Conservation (phyloP, 2,113 vertebrate species). For the Rallus limicola region DNA sequence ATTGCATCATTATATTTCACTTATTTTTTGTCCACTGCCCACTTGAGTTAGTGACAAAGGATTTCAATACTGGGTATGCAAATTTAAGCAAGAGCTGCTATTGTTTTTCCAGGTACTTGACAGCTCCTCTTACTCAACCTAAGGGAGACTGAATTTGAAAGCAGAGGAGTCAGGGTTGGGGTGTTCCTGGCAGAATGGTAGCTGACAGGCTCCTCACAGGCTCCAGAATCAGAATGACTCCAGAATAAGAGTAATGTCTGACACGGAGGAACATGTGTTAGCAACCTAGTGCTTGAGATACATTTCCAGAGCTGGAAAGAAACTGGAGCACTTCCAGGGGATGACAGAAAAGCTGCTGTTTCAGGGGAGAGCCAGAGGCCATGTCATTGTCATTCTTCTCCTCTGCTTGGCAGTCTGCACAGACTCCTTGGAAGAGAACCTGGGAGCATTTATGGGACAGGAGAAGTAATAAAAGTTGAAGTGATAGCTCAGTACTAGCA, state of each 20-base stretch:
- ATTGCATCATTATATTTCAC: slow-evolving; percentile 1
- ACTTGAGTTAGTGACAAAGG: slow-evolving; percentile 27
- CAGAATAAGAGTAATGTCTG: slow-evolving; percentile 28
- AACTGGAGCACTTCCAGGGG: slow-evolving; percentile 44
- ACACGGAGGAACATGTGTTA: slow-evolving; percentile 51
- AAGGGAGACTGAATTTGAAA: slow-evolving; percentile 22
- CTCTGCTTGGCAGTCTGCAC: slow-evolving; percentile 9
- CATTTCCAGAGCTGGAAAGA: slow-evolving; percentile 55
- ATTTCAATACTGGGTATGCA: slow-evolving; percentile 30
- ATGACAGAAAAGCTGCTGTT: slow-evolving; percentile 66
- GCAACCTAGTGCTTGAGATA: slow-evolving; percentile 63
- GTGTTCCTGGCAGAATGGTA: slow-evolving; percentile 46
- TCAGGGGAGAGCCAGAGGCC: slow-evolving; percentile 59
- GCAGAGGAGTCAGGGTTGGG: slow-evolving; percentile 12
- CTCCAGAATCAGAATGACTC: slow-evolving; percentile 22
- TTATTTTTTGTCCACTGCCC: slow-evolving; percentile 27
- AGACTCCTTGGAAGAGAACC: slow-evolving; percentile 20
- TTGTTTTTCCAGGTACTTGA: slow-evolving; percentile 49
- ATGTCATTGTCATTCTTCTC: slow-evolving; percentile 45
- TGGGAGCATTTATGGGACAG: slow-evolving; percentile 30
- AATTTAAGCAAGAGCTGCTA: slow-evolving; percentile 39
- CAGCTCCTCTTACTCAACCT: slow-evolving; percentile 41
- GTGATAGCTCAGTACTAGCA: not conserved
- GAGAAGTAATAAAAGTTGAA: slow-evolving; percentile 30
- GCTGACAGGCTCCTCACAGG: slow-evolving; percentile 45